Evolutionary conservation across 2,888 invertebrate genomes (phyloP).

Genomic region (Volucella zonaria): DNA sequence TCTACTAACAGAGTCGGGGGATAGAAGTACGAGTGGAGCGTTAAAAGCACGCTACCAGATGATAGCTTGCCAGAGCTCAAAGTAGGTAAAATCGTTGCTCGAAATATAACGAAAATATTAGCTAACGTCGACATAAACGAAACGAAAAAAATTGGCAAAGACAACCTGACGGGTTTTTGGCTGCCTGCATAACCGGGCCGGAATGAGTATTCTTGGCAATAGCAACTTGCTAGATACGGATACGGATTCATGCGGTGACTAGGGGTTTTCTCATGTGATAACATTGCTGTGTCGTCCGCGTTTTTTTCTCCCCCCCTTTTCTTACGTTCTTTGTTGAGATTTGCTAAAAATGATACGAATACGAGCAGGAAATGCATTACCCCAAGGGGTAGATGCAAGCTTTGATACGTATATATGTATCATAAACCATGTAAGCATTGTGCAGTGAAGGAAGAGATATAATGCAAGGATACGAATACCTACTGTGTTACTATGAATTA

Average conservation of each 20-base stretch:
- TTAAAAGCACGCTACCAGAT: conserved; percentile 49
- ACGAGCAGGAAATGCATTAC: conserved; percentile 61
- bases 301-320: conserved; percentile 56
- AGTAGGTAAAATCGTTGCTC: conserved; percentile 50
- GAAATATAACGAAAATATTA: conserved; percentile 64
- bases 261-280: conserved; percentile 54
- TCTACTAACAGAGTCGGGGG: conserved; percentile 6
- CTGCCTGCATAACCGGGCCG: conserved; percentile 16
- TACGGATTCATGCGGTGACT: not conserved
- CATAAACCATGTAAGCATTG: conserved; percentile 28
- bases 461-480: conserved; percentile 11
- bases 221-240: conserved; percentile 20
- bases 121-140: conserved; percentile 43
- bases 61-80: conserved; percentile 51
- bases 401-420: not conserved
- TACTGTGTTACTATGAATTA: conserved; percentile 15
- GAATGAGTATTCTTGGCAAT: conserved; percentile 55
- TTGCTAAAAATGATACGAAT: conserved; percentile 45
- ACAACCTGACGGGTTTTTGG: conserved; percentile 57
- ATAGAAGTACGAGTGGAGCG: not conserved
- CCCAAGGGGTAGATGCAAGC: conserved; percentile 33
- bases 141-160: conserved; percentile 60
- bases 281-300: conserved; percentile 65
- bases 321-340: conserved; percentile 59
- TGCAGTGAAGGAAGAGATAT: conserved; percentile 25